Percentiles rank a stretch among this genome's conserved stretches.
These are phyloP conservation scores for Picathartes gymnocephalus DNA, from an alignment of 2,113 vertebrate species.

Conservation along the genomic window DNA sequence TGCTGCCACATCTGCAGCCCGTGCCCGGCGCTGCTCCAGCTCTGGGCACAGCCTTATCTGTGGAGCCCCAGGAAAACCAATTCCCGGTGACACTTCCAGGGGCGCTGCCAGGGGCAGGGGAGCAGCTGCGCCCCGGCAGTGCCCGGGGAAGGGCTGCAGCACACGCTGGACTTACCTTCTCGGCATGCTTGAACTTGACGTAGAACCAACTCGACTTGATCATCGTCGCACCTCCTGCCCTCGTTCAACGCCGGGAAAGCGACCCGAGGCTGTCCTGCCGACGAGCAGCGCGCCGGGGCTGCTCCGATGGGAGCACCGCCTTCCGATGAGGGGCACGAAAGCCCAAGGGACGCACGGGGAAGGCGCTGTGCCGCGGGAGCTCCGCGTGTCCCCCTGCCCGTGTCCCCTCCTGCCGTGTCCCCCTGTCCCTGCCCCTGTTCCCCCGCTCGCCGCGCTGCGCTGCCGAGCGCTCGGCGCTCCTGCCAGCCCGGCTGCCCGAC, in stretches of 20 bases:
- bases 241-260: not conserved
- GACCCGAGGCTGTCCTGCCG: not conserved
- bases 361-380: not conserved
- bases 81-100: not conserved
- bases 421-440: too few species aligned
- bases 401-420: not conserved
- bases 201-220: constrained; percentile 99
- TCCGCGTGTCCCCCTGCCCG: not conserved
- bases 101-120: not conserved
- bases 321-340: accelerated
- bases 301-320: not conserved
- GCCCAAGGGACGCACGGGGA: not conserved
- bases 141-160: not conserved
- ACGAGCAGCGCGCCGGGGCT: not conserved
- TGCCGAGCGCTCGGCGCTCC: constrained; percentile 7
- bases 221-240: constrained; percentile 76
- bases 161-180: constrained; percentile 82
- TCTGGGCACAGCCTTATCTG: not conserved
- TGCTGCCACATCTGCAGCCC: not conserved
- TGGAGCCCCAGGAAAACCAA: not conserved
- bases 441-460: not conserved
- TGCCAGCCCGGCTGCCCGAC: constrained; percentile 78
- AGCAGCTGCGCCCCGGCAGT: not conserved
- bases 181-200: constrained; percentile 96
- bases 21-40: not conserved